Base-by-base conservation (phyloP, 2,888 invertebrate genomes). In the Dorcus parallelipipedus region DNA sequence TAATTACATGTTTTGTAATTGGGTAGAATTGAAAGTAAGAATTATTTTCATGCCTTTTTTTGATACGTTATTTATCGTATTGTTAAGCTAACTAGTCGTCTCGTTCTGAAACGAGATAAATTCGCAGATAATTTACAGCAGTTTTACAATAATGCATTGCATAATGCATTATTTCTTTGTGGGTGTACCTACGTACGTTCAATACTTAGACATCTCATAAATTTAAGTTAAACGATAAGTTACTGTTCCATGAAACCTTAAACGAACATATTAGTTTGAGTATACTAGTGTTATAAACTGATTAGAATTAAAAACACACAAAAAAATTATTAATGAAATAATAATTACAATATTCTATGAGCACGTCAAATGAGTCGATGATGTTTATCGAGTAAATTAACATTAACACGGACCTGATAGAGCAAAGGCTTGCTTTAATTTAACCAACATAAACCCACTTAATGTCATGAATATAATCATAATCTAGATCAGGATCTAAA, bases 401-500 rank as follows among this genome's bases (percentile, higher is more conserved):
- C 59, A 58, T 59, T 62, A 58, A 60, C 58, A 54, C 53, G 38
- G 51, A 58, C 55, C 53, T 45, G 60, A 63, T 60, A 60, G 63
- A 63, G 51, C 51, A 38, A 33, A 51, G 64, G 64, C 60, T 58
- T 62, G 62, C 63, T 68, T 68, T 68, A 67, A 69, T 67, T 67
- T 68, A 67, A 65, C 66, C 64, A 61, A 65, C 65, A 67, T 65
- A 67, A 66, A 67, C 66, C 66, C 65, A 65, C 67, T 67, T 67
- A 67, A 67, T 65, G 64, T 64, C 66, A 68, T 68, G 69, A 67
- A 69, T 69, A 65, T 66, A 68, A 69, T 69, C 68, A 65, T 63
- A 66, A 67, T 65, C 68, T 62, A 61, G 62, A 69, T 67, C 67
- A 58, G 49, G 60, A 66, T 69, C 66, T 69, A 67, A 69, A 69